Evolutionary conservation across 2,113 vertebrate species (phyloP).

Genomic region (Hyla sarda): DNA sequence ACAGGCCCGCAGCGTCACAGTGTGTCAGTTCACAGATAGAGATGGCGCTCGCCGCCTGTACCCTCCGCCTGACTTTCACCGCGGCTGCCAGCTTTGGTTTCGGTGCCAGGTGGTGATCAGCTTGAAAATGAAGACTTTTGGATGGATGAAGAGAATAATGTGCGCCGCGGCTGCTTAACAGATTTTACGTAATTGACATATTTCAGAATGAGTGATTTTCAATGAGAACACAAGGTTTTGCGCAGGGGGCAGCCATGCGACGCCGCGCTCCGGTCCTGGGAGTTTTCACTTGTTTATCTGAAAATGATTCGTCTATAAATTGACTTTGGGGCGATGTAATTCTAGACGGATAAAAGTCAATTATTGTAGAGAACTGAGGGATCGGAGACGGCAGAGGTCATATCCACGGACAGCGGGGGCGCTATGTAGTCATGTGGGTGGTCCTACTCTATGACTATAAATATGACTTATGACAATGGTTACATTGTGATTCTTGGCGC

Average conservation of each 20-base stretch:
- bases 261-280: neutral
- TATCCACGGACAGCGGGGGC: neutral
- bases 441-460: no score
- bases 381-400: neutral
- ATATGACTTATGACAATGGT: no score
- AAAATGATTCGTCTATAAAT: slow-evolving; percentile 14
- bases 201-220: slow-evolving; percentile 37
- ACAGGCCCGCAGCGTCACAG: neutral
- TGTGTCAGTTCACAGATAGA: neutral
- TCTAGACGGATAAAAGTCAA: neutral
- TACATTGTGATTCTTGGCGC: no score
- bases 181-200: slow-evolving; percentile 45
- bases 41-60: neutral
- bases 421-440: no score
- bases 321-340: slow-evolving; percentile 17
- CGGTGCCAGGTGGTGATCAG: slow-evolving; percentile 34
- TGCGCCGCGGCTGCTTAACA: slow-evolving; percentile 37
- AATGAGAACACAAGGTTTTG: slow-evolving; percentile 43
- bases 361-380: neutral
- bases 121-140: slow-evolving; percentile 32
- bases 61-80: slow-evolving; percentile 24
- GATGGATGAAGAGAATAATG: neutral
- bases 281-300: neutral
- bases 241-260: neutral
- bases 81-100: neutral